phyloP scores from a whole-genome alignment of 2,113 vertebrate species.

The Chloropsis hardwickii region DNA sequence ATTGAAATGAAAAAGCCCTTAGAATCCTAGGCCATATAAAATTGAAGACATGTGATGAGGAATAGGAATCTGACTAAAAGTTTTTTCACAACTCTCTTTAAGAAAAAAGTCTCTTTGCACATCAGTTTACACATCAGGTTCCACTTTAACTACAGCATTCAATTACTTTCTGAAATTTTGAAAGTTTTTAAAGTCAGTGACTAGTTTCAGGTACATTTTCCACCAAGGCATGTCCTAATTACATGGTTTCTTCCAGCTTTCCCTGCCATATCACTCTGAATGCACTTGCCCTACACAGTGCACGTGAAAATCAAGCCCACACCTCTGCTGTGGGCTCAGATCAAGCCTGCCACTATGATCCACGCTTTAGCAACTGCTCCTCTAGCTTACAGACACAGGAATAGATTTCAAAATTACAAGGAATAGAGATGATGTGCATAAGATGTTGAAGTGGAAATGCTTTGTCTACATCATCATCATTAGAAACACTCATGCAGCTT shows the following conservation, averaged over 20 bases:
- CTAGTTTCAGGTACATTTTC: background rate
- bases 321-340: background rate
- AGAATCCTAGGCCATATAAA: background rate
- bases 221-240: background rate
- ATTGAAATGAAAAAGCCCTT: background rate
- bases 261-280: background rate
- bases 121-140: background rate
- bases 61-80: background rate
- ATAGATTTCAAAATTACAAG: background rate
- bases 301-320: background rate
- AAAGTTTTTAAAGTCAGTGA: background rate
- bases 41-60: background rate
- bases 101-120: background rate
- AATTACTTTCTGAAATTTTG: background rate
- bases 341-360: background rate
- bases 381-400: background rate
- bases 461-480: background rate
- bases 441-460: background rate
- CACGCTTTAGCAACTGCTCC: background rate
- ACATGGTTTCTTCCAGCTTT: background rate
- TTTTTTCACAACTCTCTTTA: background rate
- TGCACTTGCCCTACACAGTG: background rate
- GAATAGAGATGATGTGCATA: background rate
- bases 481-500: background rate
- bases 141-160: background rate